Conservation (phyloP, 2,113 vertebrate genomes). For the Callopanchax toddi region DNA sequence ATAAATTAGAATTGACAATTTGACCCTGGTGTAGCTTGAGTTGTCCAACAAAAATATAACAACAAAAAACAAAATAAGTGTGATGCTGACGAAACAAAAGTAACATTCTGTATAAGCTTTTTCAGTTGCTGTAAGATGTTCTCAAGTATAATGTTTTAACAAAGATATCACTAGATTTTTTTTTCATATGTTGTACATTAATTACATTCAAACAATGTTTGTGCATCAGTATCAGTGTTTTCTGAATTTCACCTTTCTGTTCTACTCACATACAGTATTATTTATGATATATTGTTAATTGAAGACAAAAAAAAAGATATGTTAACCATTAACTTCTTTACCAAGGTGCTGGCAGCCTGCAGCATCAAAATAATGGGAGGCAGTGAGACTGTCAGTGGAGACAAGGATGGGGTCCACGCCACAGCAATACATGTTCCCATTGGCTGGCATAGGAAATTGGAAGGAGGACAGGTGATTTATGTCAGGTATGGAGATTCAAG, state of each 20-base stretch:
- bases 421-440: conserved; percentile 84
- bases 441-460: conserved; percentile 89
- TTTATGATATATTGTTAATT: neutral
- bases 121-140: too few relatives aligned
- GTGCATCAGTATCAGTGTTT: neutral
- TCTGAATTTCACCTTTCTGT: neutral
- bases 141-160: too few relatives aligned
- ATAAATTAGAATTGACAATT: too few relatives aligned
- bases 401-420: conserved; percentile 83
- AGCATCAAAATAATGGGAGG: conserved; percentile 92
- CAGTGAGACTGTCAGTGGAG: conserved; percentile 88
- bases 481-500: conserved; percentile 80
- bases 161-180: too few relatives aligned
- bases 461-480: conserved; percentile 84
- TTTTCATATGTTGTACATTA: too few relatives aligned
- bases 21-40: too few relatives aligned
- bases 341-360: conserved; percentile 84
- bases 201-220: too few relatives aligned
- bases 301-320: neutral
- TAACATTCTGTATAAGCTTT: too few relatives aligned
- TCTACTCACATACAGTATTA: too few relatives aligned
- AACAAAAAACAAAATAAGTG: too few relatives aligned
- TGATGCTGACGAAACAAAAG: too few relatives aligned
- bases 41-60: too few relatives aligned
- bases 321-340: conserved; percentile 21